Conservation (phyloP, 2,888 invertebrate genomes). For the Drosophila kokeensis region DNA sequence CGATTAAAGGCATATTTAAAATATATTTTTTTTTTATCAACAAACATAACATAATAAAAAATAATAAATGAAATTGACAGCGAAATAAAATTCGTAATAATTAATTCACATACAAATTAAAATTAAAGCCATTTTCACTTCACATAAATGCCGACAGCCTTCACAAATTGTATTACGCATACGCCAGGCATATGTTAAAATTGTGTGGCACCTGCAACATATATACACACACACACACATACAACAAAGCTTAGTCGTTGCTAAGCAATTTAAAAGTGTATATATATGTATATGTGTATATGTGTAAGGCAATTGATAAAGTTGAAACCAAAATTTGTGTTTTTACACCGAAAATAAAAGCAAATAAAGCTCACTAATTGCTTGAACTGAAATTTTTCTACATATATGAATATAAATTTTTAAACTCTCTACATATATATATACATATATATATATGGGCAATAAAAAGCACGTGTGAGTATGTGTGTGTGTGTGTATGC, state of each 20-base stretch:
- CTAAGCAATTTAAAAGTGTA: conserved; percentile 37
- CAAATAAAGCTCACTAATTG: conserved; percentile 37
- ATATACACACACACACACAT: conserved; percentile 3
- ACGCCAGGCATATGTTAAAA: conserved; percentile 5
- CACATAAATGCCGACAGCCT: not conserved
- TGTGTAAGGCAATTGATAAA: conserved; percentile 47
- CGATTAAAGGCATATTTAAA: not conserved
- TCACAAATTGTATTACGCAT: not conserved
- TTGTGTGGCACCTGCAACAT: conserved; percentile 3
- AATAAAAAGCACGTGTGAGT: conserved; percentile 61
- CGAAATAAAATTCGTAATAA: not conserved
- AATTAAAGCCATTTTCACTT: not conserved
- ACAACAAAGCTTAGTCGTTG: conserved; percentile 33
- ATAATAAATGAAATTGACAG: not conserved
- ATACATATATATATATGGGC: conserved; percentile 39
- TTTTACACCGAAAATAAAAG: conserved; percentile 23
- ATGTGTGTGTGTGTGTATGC: conserved; percentile 22
- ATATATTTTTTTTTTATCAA: not conserved
- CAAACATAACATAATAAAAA: not conserved
- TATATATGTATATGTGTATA: too few species aligned
- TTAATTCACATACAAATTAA: not conserved
- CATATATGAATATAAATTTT: conserved; percentile 20
- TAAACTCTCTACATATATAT: conserved; percentile 34
- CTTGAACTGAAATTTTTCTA: conserved; percentile 22
- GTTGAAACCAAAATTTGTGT: conserved; percentile 30